Percentiles rank a stretch among this genome's conserved stretches.
These are phyloP conservation scores for Dromococcyx pavoninus DNA, from an alignment of 2,797 vertebrate species.

Conservation along the genomic window DNA sequence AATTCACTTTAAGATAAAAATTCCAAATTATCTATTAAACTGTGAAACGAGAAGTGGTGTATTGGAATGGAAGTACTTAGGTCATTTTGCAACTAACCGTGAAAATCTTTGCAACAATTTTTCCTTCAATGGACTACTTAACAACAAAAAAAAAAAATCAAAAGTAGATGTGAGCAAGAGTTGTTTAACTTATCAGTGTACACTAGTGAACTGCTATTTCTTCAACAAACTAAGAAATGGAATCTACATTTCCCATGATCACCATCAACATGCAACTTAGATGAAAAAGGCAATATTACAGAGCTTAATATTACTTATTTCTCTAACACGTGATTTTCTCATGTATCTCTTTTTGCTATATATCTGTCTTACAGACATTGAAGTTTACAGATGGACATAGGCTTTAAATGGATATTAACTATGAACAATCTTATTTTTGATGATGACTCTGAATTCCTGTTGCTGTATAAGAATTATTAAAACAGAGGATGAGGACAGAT, in stretches of 20 bases:
- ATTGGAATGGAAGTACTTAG: neutral
- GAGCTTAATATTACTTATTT: neutral
- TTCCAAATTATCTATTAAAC: neutral
- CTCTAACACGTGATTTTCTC: neutral
- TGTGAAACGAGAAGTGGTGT: neutral
- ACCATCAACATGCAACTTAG: neutral
- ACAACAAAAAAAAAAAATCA: neutral
- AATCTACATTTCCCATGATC: neutral
- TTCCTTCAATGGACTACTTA: neutral
- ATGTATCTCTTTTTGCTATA: neutral
- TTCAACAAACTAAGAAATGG: neutral
- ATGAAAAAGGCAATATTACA: neutral
- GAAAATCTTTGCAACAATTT: neutral
- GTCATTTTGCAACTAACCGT: neutral
- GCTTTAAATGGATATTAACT: neutral
- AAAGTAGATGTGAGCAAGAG: neutral
- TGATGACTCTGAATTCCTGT: neutral
- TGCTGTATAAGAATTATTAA: neutral
- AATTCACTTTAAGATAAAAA: neutral
- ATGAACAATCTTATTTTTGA: neutral
- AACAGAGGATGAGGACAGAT: neutral
- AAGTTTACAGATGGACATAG: neutral
- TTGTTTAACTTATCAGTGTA: neutral
- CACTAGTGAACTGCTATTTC: neutral
- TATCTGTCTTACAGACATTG: neutral